Evolutionary conservation across 2,797 vertebrate species (phyloP).

Genomic region (Schizothorax lantsangensis): DNA sequence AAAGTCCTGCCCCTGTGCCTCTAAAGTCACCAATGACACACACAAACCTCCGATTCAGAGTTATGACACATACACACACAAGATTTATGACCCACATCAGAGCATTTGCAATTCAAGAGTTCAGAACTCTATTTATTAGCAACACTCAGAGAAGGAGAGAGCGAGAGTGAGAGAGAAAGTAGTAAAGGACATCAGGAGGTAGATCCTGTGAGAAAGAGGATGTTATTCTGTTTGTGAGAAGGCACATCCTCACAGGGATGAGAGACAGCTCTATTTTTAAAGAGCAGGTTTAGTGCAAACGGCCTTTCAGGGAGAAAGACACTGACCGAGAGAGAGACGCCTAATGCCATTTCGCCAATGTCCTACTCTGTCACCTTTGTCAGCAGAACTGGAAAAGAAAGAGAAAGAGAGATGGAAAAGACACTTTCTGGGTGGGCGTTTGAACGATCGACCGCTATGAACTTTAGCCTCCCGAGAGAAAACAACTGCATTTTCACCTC

Average conservation of each 20-base stretch:
- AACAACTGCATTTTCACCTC: slow-evolving; percentile 1
- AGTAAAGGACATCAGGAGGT: slow-evolving; percentile 46
- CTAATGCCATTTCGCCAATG: slow-evolving; percentile 28
- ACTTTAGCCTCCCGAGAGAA: slow-evolving; percentile 21
- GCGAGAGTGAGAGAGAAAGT: background rate
- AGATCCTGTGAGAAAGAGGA: slow-evolving; percentile 50
- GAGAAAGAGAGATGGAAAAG: slow-evolving; percentile 22
- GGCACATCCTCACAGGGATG: slow-evolving; percentile 32
- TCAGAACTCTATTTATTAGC: slow-evolving; percentile 58
- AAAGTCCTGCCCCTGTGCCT: slow-evolving; percentile 48
- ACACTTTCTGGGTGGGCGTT: slow-evolving; percentile 27
- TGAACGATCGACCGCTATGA: slow-evolving; percentile 16
- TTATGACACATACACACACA: slow-evolving; percentile 53
- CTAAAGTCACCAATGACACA: slow-evolving; percentile 33
- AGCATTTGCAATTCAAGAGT: slow-evolving; percentile 62
- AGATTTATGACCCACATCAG: slow-evolving; percentile 60
- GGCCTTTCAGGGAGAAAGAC: slow-evolving; percentile 36
- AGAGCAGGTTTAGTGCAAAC: slow-evolving; percentile 37
- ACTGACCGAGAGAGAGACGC: slow-evolving; percentile 23
- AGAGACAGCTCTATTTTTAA: slow-evolving; percentile 48
- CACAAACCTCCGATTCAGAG: slow-evolving; percentile 48
- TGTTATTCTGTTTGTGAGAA: slow-evolving; percentile 47
- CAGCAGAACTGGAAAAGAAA: slow-evolving; percentile 21
- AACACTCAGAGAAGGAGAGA: slow-evolving; percentile 43
- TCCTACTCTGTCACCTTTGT: slow-evolving; percentile 45